Evolutionary conservation across 1,140 invertebrate species (phyloP).

Genomic region (Zaprionus davidi): DNA sequence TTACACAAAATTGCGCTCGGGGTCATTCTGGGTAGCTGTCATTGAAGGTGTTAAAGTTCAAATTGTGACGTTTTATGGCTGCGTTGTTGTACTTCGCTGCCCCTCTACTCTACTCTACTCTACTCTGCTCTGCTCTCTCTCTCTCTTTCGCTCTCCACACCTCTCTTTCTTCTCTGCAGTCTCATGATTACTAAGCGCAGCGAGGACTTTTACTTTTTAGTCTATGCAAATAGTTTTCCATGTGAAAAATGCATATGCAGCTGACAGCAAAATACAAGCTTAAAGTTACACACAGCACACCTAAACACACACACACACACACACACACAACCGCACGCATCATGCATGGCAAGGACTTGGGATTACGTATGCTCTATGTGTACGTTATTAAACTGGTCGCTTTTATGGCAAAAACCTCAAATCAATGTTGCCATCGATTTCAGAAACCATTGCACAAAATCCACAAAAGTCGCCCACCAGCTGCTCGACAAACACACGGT

Average conservation of each 20-base stretch:
- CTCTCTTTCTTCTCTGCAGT: neutral
- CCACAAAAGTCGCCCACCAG: constrained; percentile 22
- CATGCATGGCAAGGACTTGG: neutral
- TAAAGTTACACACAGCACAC: constrained; percentile 15
- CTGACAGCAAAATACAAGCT: constrained; percentile 16
- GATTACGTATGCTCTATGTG: neutral
- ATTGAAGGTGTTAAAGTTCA: constrained; percentile 82
- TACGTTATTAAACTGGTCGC: constrained; percentile 15
- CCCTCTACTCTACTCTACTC: neutral
- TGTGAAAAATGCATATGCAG: constrained; percentile 20
- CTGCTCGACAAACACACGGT: constrained; percentile 17
- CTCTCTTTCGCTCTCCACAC: neutral
- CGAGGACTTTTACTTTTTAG: constrained; percentile 40
- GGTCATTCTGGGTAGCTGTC: constrained; percentile 73
- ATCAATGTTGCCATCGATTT: constrained; percentile 42
- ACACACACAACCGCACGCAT: neutral
- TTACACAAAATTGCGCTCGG: constrained; percentile 79
- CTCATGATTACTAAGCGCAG: constrained; percentile 58
- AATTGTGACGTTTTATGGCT: constrained; percentile 62
- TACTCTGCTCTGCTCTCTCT: neutral
- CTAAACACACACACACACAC: neutral
- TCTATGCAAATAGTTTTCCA: constrained; percentile 55
- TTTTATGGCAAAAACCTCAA: constrained; percentile 11
- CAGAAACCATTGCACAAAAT: constrained; percentile 17
- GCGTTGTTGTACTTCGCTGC: constrained; percentile 12